Evolutionary conservation across 1,140 invertebrate species (phyloP).

Genomic region (Anthonomus grandis): DNA sequence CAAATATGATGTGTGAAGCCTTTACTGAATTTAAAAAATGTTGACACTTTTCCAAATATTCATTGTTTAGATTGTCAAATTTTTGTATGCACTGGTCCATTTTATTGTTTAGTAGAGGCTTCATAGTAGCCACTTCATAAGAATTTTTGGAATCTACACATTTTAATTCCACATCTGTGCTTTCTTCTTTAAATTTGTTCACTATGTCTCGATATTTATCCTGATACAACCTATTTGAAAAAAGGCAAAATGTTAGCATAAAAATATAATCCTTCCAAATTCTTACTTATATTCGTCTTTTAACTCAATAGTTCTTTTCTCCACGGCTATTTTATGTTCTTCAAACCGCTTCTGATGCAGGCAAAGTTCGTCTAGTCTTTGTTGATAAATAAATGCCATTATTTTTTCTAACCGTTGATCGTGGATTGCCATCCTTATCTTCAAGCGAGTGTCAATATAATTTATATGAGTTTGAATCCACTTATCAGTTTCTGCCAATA

Average conservation of each 20-base stretch:
- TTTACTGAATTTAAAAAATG: slow-evolving; percentile 17
- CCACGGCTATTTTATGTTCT: slow-evolving; percentile 16
- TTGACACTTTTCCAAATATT: slow-evolving; percentile 13
- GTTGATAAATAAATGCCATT: slow-evolving; percentile 25
- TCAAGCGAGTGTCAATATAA: slow-evolving; percentile 18
- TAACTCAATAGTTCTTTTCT: neutral
- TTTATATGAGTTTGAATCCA: slow-evolving; percentile 24
- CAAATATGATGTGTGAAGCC: slow-evolving; percentile 5
- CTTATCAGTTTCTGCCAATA: slow-evolving; percentile 11
- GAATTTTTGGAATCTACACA: slow-evolving; percentile 6
- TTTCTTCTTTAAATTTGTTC: neutral
- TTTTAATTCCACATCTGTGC: neutral
- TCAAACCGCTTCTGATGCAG: slow-evolving; percentile 14
- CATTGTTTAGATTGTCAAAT: neutral
- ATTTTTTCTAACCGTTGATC: slow-evolving; percentile 10
- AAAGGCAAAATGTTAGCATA: neutral
- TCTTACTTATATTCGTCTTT: slow-evolving; percentile 3
- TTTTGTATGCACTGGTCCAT: slow-evolving; percentile 6
- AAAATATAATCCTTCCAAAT: neutral
- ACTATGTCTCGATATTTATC: neutral
- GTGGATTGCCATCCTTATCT: slow-evolving; percentile 13
- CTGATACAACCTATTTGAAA: neutral
- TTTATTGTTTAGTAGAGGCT: slow-evolving; percentile 7
- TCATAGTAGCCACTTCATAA: slow-evolving; percentile 1
- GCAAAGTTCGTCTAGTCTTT: slow-evolving; percentile 26